Evolutionary conservation across 2,888 invertebrate genomes (phyloP), one percentile per base, ranked within the genome.

Genomic region (Cheilosia pagana): DNA sequence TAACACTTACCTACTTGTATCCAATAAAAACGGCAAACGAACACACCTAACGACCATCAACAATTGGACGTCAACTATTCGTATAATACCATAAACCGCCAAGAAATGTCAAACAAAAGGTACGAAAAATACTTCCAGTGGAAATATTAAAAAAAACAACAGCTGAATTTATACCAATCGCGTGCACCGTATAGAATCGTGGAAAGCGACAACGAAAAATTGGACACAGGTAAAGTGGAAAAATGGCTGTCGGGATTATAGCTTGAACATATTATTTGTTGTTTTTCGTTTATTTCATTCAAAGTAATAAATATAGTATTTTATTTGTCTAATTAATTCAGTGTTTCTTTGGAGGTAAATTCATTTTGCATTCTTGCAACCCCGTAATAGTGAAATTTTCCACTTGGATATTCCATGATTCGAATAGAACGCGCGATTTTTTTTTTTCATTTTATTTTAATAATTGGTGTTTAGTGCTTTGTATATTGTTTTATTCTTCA

Each of bases 241-340:
- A 86, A 86, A 86, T 86, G 86, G 86, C 86, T 86, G 86, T 86
- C 81, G 76, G 72, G 76, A 62, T 39, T 68, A 63, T 52, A 35
- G 52, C 65, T 76, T 85, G 60, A 85, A 81, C 63, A 63, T 75
- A 78, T 74, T 70, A 65, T 70, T 43, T 78, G 63, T 75, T 60
- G 43, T 85, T 85, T 81, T 71, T 71, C 53, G 41, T 75, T 65
- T 41, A 75, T 71, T 71, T 71, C 39, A 59, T 59, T 71, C 75
- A 59, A 65, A 50, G 55, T 57, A 70, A 43, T 39, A 60, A 53
- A 23, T 41, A 57, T 16, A 76, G 52, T 39, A 45, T 60, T 71
- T 68, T 57, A 19, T 81, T 70, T 52, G 23, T 48, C 28, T 28
- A 16, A 59, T 19, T n/a, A 21, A 60, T 52, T 41, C 45, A 55